Evolutionary conservation across 2,797 vertebrate genomes (phyloP).

Genomic region (Hirundo rustica): DNA sequence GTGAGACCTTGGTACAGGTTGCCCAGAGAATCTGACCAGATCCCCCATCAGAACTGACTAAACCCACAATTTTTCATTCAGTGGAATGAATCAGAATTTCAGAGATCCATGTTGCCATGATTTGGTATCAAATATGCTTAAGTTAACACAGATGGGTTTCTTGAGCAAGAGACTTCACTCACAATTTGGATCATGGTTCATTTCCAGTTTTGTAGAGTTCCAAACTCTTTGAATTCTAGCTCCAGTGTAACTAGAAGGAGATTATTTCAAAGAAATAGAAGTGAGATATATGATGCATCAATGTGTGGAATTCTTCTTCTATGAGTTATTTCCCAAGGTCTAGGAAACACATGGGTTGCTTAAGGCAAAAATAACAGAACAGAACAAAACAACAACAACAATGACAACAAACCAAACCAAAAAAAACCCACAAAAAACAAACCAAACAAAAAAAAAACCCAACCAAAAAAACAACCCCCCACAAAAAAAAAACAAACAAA

Average conservation of each 20-base stretch:
- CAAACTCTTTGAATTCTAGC: background rate
- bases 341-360: background rate
- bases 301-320: background rate
- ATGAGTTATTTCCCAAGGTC: background rate
- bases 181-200: background rate
- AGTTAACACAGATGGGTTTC: background rate
- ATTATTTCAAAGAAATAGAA: background rate
- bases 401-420: background rate
- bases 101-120: accelerated
- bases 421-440: no score
- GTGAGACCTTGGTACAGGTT: no score
- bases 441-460: no score
- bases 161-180: background rate
- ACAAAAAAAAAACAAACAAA: no score
- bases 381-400: no score
- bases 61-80: background rate
- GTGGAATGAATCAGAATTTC: background rate
- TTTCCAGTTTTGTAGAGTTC: background rate
- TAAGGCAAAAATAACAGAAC: background rate
- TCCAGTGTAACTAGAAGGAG: background rate
- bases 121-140: background rate
- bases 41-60: background rate
- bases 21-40: background rate
- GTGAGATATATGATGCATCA: background rate
- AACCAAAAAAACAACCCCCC: no score